Conservation (phyloP, 2,797 vertebrate species). For the Ataeniobius toweri region DNA sequence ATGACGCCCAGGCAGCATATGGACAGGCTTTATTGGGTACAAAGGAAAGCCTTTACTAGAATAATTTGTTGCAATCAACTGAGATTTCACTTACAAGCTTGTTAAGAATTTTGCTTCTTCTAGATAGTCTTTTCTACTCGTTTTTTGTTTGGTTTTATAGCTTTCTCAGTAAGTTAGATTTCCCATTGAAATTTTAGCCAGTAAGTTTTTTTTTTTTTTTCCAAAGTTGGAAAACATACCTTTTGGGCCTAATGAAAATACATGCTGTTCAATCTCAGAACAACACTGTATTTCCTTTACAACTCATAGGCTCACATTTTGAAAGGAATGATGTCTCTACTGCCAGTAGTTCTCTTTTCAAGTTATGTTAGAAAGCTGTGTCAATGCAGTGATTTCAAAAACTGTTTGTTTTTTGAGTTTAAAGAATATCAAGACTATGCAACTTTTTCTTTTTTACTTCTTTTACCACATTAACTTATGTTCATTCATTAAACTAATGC, state of each 20-base stretch:
- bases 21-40: too few relatives aligned
- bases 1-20: too few relatives aligned
- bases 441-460: background rate
- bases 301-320: conserved; percentile 31
- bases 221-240: background rate
- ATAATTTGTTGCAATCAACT: too few relatives aligned
- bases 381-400: background rate
- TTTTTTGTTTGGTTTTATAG: background rate
- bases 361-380: background rate
- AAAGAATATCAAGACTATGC: background rate
- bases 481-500: background rate
- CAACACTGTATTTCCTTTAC: conserved; percentile 1
- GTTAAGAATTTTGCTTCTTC: too few relatives aligned
- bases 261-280: background rate
- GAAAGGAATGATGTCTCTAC: background rate
- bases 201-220: background rate
- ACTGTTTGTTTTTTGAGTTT: background rate
- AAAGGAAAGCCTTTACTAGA: too few relatives aligned
- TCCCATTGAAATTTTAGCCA: background rate
- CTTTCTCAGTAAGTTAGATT: background rate
- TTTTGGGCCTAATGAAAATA: background rate
- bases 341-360: background rate
- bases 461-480: background rate
- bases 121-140: too few relatives aligned
- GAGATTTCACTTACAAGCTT: too few relatives aligned